phyloP scores from a whole-genome alignment of 2,113 vertebrate species.

The Heptranchias perlo region DNA sequence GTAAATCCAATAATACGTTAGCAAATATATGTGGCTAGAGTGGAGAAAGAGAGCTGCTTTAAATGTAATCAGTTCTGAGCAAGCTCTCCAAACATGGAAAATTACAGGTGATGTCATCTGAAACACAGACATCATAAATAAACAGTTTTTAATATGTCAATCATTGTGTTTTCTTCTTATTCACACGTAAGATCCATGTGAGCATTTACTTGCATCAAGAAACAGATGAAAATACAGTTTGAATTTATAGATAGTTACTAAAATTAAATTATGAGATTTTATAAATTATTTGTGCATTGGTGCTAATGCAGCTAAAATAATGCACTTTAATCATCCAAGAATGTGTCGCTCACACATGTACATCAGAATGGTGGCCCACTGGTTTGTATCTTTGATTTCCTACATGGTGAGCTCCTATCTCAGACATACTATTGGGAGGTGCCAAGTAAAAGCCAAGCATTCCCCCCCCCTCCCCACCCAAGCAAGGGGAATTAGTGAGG shows the following conservation, averaged over 20 bases:
- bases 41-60: neutral
- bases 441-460: neutral
- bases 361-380: neutral
- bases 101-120: neutral
- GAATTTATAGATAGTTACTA: neutral
- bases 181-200: neutral
- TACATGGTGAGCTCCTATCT: neutral
- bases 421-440: neutral
- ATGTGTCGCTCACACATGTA: neutral
- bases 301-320: too few relatives aligned
- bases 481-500: neutral
- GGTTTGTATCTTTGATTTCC: neutral
- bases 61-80: neutral
- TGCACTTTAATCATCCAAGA: neutral
- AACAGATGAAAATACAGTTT: neutral
- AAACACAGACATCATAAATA: neutral
- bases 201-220: neutral
- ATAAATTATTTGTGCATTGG: neutral
- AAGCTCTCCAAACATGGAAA: neutral
- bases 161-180: neutral
- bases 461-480: neutral
- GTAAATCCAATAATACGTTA: constrained; percentile 10
- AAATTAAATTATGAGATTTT: neutral
- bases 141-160: neutral
- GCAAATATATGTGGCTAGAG: neutral